phyloP scores from a whole-genome alignment of 2,888 invertebrate genomes.

The Apomyelois bistriatella region DNA sequence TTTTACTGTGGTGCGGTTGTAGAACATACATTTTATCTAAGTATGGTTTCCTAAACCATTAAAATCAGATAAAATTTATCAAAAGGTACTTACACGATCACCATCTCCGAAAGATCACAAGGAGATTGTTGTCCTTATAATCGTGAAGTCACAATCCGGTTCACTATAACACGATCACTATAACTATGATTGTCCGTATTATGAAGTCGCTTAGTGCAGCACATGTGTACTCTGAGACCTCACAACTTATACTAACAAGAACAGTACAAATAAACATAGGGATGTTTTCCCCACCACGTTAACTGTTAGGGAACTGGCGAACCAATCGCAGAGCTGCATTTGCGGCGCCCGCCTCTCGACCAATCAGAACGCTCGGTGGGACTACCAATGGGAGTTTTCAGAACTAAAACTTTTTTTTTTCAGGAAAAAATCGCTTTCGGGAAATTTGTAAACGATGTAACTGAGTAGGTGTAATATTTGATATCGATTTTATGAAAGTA shows the following conservation, averaged over 20 bases:
- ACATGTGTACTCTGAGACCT: constrained; percentile 57
- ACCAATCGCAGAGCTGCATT: constrained; percentile 43
- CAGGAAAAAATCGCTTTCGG: constrained; percentile 51
- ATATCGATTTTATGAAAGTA: constrained; percentile 21
- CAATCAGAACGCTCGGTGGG: constrained; percentile 39
- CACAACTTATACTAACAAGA: constrained; percentile 65
- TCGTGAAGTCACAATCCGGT: constrained; percentile 34
- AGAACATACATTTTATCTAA: no score
- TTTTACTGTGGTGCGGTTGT: no score
- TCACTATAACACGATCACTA: constrained; percentile 7
- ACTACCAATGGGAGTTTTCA: constrained; percentile 48
- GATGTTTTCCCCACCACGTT: constrained; percentile 56
- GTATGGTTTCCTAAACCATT: no score
- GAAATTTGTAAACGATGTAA: constrained; percentile 52
- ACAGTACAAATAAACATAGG: constrained; percentile 76
- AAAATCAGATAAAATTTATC: not conserved
- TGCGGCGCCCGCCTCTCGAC: constrained; percentile 52
- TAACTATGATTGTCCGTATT: constrained; percentile 14
- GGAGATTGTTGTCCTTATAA: constrained; percentile 43
- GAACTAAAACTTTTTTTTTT: constrained; percentile 40
- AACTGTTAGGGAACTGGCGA: constrained; percentile 39
- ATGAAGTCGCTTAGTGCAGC: constrained; percentile 25
- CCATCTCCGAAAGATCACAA: constrained; percentile 60
- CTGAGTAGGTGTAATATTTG: constrained; percentile 31
- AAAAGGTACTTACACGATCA: constrained; percentile 66